phyloP scores from a whole-genome alignment of 2,113 vertebrate genomes.

The Otolemur garnettii region DNA sequence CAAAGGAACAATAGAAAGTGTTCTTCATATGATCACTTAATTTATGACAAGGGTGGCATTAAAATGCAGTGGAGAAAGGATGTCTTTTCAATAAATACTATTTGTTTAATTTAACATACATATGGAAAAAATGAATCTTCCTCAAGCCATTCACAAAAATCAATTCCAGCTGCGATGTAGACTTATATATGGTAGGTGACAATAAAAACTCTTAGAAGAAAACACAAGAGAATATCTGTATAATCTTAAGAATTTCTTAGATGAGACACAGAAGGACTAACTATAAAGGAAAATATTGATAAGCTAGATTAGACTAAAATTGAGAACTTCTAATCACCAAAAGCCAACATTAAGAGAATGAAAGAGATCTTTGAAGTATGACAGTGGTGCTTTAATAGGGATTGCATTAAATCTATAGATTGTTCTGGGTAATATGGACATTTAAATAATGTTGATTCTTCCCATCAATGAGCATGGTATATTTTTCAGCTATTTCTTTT shows the following conservation, averaged over 20 bases:
- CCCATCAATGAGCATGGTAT: too few relatives aligned
- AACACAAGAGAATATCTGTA: neutral
- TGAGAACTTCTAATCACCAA: conserved; percentile 43
- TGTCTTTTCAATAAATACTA: conserved; percentile 32
- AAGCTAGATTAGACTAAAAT: conserved; percentile 20
- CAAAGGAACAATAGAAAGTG: neutral
- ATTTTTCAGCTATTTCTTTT: too few relatives aligned
- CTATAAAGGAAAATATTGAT: conserved; percentile 24
- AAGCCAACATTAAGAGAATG: neutral
- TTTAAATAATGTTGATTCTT: too few relatives aligned
- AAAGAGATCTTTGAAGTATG: too few relatives aligned
- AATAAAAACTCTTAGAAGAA: conserved; percentile 40
- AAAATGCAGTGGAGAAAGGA: neutral
- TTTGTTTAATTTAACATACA: conserved; percentile 22
- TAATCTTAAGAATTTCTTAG: conserved; percentile 38
- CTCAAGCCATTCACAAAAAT: conserved; percentile 1
- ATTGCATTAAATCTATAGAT: too few relatives aligned
- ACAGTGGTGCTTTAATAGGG: too few relatives aligned
- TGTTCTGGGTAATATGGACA: too few relatives aligned
- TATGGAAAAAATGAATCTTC: neutral
- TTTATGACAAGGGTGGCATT: neutral
- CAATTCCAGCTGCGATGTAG: neutral
- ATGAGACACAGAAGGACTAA: neutral
- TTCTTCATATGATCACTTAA: neutral
- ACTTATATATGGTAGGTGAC: neutral